Percentiles rank a stretch among this genome's conserved stretches.
phyloP scores from a whole-genome alignment of 2,113 vertebrate genomes.

The Crocuta crocuta region DNA sequence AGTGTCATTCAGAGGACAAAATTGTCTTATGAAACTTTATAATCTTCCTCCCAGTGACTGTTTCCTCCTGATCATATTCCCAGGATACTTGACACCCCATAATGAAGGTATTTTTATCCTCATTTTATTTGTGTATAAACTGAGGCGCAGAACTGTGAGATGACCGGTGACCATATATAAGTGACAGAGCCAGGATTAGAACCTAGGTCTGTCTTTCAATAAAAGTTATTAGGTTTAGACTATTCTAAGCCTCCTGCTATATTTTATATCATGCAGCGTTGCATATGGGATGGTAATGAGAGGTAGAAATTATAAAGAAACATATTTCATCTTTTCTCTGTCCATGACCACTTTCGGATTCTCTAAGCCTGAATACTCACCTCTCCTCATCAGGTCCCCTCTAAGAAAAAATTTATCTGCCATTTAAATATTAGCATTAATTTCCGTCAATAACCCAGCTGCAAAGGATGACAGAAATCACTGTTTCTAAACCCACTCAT shows the following conservation, averaged over 20 bases:
- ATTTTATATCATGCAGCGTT: not conserved
- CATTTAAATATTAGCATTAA: not conserved
- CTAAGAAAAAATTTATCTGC: not conserved
- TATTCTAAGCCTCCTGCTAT: not conserved
- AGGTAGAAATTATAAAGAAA: not conserved
- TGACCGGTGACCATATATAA: not conserved
- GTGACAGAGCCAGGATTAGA: not conserved
- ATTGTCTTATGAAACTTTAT: not conserved
- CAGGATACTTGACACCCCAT: not conserved
- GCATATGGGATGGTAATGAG: not conserved
- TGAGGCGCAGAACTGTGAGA: not conserved
- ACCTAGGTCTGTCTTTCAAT: not conserved
- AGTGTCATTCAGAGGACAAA: not conserved
- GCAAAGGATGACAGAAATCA: not conserved
- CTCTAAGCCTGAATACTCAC: not conserved
- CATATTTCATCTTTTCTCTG: not conserved
- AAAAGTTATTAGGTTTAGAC: not conserved
- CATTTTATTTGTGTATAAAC: not conserved
- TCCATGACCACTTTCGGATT: not conserved
- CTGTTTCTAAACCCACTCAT: not conserved
- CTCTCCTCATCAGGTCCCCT: not conserved
- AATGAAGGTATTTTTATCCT: not conserved
- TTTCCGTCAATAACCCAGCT: not conserved
- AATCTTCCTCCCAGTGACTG: not conserved
- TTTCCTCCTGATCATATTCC: not conserved